Evolutionary conservation across 2,113 vertebrate species (phyloP), one percentile per base, ranked within the genome.

Genomic region (Vulpes vulpes): DNA sequence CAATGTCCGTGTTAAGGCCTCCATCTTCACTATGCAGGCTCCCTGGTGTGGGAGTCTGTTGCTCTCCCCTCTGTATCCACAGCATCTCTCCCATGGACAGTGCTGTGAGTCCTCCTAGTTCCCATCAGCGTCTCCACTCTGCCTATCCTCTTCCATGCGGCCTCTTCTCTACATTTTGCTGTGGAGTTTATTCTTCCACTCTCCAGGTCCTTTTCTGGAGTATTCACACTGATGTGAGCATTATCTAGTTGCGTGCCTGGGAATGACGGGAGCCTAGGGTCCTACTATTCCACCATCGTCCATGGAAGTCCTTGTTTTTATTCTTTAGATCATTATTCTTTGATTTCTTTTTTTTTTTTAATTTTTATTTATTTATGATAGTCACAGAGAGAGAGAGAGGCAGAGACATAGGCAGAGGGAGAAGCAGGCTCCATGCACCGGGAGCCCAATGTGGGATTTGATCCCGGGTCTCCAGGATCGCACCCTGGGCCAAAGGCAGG

Each of bases 21-120:
- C 17, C 3, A 0, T 35, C n/a, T 20, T 17, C 16, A 1, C 32
- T n/a, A 19, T 0, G 10, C 10, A 1, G 20, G 9, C 19, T 5
- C 19, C 35, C 35, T 30, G 3, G n/a, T 12, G 35, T 38, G 19
- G 35, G 69, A 3, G 4, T 74, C 71, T 73, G 71, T 10, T 67
- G 16, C 71, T 43, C 10, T 23, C 0, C 19, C 35, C 10, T 22
- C n/a, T 22, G 19, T 71, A 35, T 11, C 1, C 20, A 73, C 2
- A 43, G 20, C 20, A 0, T 74, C 71, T 11, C 71, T 43, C 35
- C 35, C 0, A 10, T 0, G 2, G 35, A 23, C 5, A 14, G 10
- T 7, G 5, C 71, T 20, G 38, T 0, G 22, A 43, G 35, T 25
- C 71, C 71, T 74, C 23, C 5, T 12, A 3, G 71, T 23, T 74